Evolutionary conservation across 1,140 invertebrate genomes (phyloP).

Genomic region (Tribolium madens): DNA sequence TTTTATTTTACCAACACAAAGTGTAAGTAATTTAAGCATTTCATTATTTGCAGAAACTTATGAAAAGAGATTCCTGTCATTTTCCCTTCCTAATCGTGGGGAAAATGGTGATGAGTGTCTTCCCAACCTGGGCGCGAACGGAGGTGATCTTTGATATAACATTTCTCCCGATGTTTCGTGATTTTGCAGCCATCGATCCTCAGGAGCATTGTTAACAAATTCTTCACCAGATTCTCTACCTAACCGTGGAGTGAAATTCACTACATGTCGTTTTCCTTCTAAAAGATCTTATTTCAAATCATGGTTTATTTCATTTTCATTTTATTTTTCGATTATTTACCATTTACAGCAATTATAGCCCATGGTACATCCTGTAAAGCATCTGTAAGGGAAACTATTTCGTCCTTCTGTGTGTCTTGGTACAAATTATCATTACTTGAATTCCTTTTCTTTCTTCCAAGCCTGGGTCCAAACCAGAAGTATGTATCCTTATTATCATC

Average conservation of each 20-base stretch:
- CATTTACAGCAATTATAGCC: slow-evolving; percentile 45
- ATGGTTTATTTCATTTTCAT: neutral
- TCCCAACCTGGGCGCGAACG: slow-evolving; percentile 54
- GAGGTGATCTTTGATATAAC: slow-evolving; percentile 50
- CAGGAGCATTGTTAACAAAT: neutral
- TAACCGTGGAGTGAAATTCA: slow-evolving; percentile 51
- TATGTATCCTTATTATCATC: slow-evolving; percentile 20
- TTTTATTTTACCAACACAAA: neutral
- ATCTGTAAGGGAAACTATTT: slow-evolving; percentile 44
- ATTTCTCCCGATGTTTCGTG: slow-evolving; percentile 43
- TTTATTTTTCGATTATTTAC: no score
- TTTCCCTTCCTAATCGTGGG: slow-evolving; percentile 49
- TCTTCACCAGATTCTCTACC: slow-evolving; percentile 48
- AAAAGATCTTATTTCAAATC: slow-evolving; percentile 5
- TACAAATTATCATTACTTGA: slow-evolving; percentile 24
- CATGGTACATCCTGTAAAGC: slow-evolving; percentile 49
- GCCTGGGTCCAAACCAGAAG: slow-evolving; percentile 44
- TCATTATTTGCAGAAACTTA: neutral
- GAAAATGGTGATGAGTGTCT: slow-evolving; percentile 48
- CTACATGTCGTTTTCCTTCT: slow-evolving; percentile 48
- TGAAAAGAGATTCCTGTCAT: slow-evolving; percentile 18
- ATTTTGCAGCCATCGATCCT: slow-evolving; percentile 33
- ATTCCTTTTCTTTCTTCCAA: slow-evolving; percentile 45
- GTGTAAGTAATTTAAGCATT: slow-evolving; percentile 14
- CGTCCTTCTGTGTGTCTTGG: slow-evolving; percentile 22